phyloP scores from a whole-genome alignment of 2,888 invertebrate species.

The Lypha dubia region DNA sequence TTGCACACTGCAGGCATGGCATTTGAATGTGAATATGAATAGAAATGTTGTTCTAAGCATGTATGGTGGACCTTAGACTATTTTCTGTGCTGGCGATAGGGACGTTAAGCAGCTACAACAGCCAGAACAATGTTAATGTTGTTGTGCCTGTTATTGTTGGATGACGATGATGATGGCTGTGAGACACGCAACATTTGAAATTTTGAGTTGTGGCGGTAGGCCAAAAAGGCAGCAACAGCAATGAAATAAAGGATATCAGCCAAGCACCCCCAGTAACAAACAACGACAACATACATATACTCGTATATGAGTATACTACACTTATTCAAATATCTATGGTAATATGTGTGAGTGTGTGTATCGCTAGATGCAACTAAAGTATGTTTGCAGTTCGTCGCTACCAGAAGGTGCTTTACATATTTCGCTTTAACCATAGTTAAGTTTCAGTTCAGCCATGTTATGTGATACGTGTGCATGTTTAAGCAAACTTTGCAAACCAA shows the following conservation, averaged over 20 bases:
- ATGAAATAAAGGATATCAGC: slow-evolving; percentile 16
- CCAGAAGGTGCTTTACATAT: slow-evolving; percentile 68
- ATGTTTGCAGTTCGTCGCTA: slow-evolving; percentile 48
- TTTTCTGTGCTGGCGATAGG: slow-evolving; percentile 49
- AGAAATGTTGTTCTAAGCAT: slow-evolving; percentile 40
- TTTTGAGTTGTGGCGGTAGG: slow-evolving; percentile 75
- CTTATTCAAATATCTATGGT: slow-evolving; percentile 22
- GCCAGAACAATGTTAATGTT: slow-evolving; percentile 44
- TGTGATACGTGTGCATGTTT: slow-evolving; percentile 68
- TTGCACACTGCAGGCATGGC: slow-evolving; percentile 42
- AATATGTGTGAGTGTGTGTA: background rate
- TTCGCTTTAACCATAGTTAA: slow-evolving; percentile 56
- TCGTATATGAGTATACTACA: too few relatives aligned
- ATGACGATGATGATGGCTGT: slow-evolving; percentile 77
- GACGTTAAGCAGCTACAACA: slow-evolving; percentile 51
- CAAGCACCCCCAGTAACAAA: slow-evolving; percentile 58
- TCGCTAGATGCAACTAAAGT: slow-evolving; percentile 27
- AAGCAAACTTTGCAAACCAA: slow-evolving; percentile 53
- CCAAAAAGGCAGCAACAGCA: slow-evolving; percentile 56
- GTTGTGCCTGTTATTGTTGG: slow-evolving; percentile 40
- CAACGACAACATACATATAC: slow-evolving; percentile 20
- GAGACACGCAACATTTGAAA: slow-evolving; percentile 83
- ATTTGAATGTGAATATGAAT: slow-evolving; percentile 72
- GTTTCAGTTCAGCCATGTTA: slow-evolving; percentile 66
- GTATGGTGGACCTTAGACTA: slow-evolving; percentile 32